Percentiles rank a stretch among this genome's conserved stretches.
Conservation (phyloP, 2,888 invertebrate species). For the Megamerina dolium region DNA sequence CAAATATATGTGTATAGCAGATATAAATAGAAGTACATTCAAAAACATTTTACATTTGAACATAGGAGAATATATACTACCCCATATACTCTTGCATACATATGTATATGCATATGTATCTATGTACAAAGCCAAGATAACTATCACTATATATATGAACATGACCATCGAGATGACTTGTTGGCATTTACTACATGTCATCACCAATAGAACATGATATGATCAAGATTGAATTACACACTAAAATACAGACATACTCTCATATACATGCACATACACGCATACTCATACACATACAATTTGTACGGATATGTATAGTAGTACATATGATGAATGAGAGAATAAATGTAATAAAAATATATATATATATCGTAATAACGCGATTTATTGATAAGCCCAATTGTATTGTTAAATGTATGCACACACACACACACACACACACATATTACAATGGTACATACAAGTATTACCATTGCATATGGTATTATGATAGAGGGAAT, state of each 20-base stretch:
- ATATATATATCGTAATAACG: too few species aligned
- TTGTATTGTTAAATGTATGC: too few species aligned
- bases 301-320: too few species aligned
- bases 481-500: too few species aligned
- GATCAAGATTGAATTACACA: conserved; percentile 38
- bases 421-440: conserved; percentile 19
- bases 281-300: not conserved
- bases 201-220: conserved; percentile 20
- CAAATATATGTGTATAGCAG: too few species aligned
- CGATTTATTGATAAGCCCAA: too few species aligned
- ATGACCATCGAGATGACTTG: conserved; percentile 14
- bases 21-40: too few species aligned
- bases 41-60: too few species aligned
- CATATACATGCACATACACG: not conserved
- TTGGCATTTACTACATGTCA: conserved; percentile 6
- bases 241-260: not conserved
- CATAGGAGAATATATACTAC: too few species aligned
- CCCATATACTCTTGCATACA: not conserved
- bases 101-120: not conserved
- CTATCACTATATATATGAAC: conserved; percentile 22
- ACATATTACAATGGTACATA: too few species aligned
- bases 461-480: too few species aligned
- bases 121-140: conserved; percentile 2
- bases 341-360: not conserved
- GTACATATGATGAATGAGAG: too few species aligned